Evolutionary conservation across 2,888 invertebrate genomes (phyloP), one percentile per base, ranked within the genome.

Genomic region (Glaucopsyche alexis): DNA sequence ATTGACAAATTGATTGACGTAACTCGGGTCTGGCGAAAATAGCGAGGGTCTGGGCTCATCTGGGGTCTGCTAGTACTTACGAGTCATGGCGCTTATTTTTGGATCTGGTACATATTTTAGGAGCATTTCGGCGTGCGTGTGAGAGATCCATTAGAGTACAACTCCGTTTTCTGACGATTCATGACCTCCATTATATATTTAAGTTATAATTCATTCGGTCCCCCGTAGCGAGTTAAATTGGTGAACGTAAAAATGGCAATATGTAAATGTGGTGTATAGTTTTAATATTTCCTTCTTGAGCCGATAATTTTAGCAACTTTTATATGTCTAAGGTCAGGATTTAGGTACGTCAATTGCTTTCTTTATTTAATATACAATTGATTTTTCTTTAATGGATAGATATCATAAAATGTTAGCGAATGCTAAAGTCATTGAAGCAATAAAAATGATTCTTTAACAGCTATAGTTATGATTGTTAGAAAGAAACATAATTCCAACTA

Each of bases 1-100:
- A 90, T 90, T 90, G 89, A 90, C 85, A 85, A 87, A 86, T 87
- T 87, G 86, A 89, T 88, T 84, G 86, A 88, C 83, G 87, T 82
- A 79, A 76, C 75, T 76, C 79, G 65, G 74, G 52, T 52, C 72
- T 42, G 50, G 66, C 40, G 67, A 72, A 66, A 45, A 67, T 67
- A 55, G 67, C 67, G 67, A 66, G 52, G 52, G 67, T 50, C 42
- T 13, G 60, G 38, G 47, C 16, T 66, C 66, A 38, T 66, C 70
- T 64, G 66, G 66, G 47, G 55, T 72, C 19, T 60, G 70, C 29
- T 42, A 42, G 42, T 42, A 42, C 42, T 42, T 42, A 49, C 67
- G 52, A 60, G n/a, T 66, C 47, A 52, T 50, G 69, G 13, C 3
- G 29, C 14, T 42, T 60, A 71, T 45, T 71, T 65, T 71, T 45